These are phyloP conservation scores for Orchestia grillus DNA, from an alignment of 1,140 invertebrate species.

Conservation along the genomic window DNA sequence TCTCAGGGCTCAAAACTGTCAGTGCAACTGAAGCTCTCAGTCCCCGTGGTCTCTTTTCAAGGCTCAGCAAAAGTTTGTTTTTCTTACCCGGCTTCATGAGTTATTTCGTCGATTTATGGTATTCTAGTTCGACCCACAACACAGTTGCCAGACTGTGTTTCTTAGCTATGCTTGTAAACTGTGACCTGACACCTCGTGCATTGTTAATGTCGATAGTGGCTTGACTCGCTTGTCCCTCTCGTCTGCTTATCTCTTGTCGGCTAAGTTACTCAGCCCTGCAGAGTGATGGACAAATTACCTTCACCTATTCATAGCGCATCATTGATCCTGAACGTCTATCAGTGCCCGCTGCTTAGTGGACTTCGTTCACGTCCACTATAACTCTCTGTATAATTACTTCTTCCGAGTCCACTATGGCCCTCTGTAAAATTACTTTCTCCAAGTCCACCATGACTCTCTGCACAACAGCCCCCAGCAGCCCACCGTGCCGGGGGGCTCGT, in stretches of 20 bases:
- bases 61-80: neutral
- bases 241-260: neutral
- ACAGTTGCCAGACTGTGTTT: neutral
- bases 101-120: neutral
- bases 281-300: neutral
- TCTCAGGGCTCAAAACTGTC: neutral
- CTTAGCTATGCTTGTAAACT: too few species aligned
- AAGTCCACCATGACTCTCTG: neutral
- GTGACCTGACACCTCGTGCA: neutral
- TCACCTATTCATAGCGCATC: neutral
- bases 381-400: neutral
- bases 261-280: neutral
- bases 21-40: neutral
- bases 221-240: neutral
- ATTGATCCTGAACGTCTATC: neutral
- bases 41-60: neutral
- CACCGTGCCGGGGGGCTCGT: neutral
- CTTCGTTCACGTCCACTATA: neutral
- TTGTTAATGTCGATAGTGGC: neutral
- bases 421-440: neutral
- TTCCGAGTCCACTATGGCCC: neutral
- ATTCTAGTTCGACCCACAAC: neutral
- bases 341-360: neutral
- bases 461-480: neutral
- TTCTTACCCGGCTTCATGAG: neutral